Base-by-base conservation (phyloP, 2,888 invertebrate genomes). In the Griposia aprilina region DNA sequence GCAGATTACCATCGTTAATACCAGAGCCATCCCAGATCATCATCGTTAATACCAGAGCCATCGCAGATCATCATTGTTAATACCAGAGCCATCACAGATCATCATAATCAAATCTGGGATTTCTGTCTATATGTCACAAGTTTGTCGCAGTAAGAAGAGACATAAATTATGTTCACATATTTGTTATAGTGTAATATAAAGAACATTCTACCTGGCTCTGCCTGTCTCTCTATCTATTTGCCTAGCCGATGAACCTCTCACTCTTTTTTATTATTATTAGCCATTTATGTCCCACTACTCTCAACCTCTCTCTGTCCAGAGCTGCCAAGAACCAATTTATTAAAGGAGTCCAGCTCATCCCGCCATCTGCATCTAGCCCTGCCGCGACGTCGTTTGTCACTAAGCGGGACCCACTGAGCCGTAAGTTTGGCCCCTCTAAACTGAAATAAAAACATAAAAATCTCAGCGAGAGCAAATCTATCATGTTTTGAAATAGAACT, bases 401-500 rank as follows among this genome's bases (percentile, higher is more conserved):
- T 36, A 36, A 36, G 30, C 30, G 30, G 3, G 30, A 36, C 30
- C 3, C 3, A 36, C 30, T 36, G 30, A 3, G 3, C 3, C 30
- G 30, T 36, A 36, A 36, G 30, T 36, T 36, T 36, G 30, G 30
- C 30, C 1, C 65, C 50, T 57, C 23, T 41, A n/a, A 60, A 60
- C 20, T 30, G 0, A 23, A 65, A 52, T 36, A 57, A 65, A 74
- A 68, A 17, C 26, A 41, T 50, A 69, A 71, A 45, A 78, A 74
- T 72, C 73, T 52, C 30, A 20, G 26, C 62, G 48, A 65, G n/a
- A 77, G 20, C 36, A 82, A 70, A 80, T 84, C 70, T 50, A 80
- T 83, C 82, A 75, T 67, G 52, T 75, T 75, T 81, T n/a, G 75
- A 87, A 85, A 89, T 86, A 89, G 78, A 84, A 77, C 79, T 81